Base-by-base conservation (phyloP, 2,113 vertebrate species). In the Myanophis thanlyinensis region DNA sequence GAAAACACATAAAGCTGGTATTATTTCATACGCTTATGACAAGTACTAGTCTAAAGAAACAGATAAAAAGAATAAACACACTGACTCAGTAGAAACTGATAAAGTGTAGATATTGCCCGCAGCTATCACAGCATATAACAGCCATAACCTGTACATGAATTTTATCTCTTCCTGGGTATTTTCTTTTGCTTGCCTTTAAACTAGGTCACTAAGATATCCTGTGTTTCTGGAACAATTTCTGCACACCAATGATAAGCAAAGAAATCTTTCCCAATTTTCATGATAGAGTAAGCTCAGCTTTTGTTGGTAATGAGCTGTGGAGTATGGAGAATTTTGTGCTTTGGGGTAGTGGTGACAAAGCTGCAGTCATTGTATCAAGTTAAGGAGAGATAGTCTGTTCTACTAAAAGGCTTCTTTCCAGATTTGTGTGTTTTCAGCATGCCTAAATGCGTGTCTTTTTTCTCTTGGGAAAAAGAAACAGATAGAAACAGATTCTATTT, bases 171-270 rank as follows among this genome's bases (percentile, higher is more conserved):
- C n/a, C 47, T 90, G 54, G 92, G 88, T 86, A 51, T 93, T 93
- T 93, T 49, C 53, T 47, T 47, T 84, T 86, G 87, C 62, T 44
- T 67, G 95, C 53, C 88, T 93, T 96, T 90, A 93, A 89, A 62
- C 0, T 84, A 94, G 95, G 94, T 97, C 95, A 95, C 92, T 93
- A 93, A 95, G 93, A 94, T 93, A 89, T 91, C 94, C 92, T 96
- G 48, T 96, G 44, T 96, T 97, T 98, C 95, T 93, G 88, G 96
- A 96, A 95, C 95, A 96, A 97, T 97, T 97, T 97, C 95, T 0
- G 52, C 94, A 95, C 90, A 96, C 59, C 40, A 62, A 11, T 91
- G 94, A 97, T 96, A 97, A 97, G 94, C 90, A 85, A 22, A 93
- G 46, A 93, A 97, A 95, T 97, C 90, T 95, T 73, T 93, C 91